Evolutionary conservation across 2,888 invertebrate species (phyloP).

Genomic region (Linnaemya vulpina): DNA sequence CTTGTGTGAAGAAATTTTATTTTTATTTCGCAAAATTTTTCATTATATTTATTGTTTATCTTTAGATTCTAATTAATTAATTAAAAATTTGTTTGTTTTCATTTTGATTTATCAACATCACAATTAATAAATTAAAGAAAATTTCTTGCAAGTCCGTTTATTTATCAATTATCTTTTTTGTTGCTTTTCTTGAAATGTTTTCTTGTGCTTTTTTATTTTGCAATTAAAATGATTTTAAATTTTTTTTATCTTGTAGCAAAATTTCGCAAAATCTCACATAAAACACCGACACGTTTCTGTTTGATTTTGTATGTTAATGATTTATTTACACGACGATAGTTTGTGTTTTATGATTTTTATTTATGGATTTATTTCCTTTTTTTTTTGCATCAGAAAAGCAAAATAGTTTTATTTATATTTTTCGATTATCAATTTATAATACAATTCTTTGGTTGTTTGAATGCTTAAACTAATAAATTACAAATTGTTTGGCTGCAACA

Average conservation of each 20-base stretch:
- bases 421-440: not conserved
- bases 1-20: slow-evolving; percentile 76
- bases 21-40: slow-evolving; percentile 34
- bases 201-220: not conserved
- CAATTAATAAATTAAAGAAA: slow-evolving; percentile 43
- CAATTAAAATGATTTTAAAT: slow-evolving; percentile 24
- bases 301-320: not conserved
- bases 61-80: slow-evolving; percentile 37
- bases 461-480: slow-evolving; percentile 27
- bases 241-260: slow-evolving; percentile 31
- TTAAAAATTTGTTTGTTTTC: slow-evolving; percentile 4
- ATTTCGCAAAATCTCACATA: slow-evolving; percentile 12
- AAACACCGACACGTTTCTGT: not conserved
- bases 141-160: not conserved
- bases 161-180: not conserved
- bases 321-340: slow-evolving; percentile 31
- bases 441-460: slow-evolving; percentile 17
- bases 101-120: slow-evolving; percentile 54
- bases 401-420: not conserved
- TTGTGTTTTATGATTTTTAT: slow-evolving; percentile 30
- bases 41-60: slow-evolving; percentile 17
- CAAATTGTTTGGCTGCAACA: slow-evolving; percentile 37
- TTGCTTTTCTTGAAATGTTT: not conserved
- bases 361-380: not conserved
- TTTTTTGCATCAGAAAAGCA: not conserved